phyloP scores from a whole-genome alignment of 1,140 invertebrate genomes.

The Maniola jurtina region DNA sequence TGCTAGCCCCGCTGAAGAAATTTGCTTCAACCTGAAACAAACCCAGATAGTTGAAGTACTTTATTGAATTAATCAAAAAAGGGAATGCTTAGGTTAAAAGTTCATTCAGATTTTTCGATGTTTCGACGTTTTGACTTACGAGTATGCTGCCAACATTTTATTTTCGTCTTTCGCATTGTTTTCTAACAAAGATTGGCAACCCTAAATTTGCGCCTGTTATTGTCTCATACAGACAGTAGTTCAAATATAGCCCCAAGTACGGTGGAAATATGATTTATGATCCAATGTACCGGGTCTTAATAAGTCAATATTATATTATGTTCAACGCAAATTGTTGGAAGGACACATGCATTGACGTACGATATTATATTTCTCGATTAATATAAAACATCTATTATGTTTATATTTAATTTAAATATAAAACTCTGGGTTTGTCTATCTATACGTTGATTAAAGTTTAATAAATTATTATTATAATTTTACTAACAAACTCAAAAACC shows the following conservation, averaged over 20 bases:
- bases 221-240: background rate
- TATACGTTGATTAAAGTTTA: no score
- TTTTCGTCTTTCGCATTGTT: no score
- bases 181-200: background rate
- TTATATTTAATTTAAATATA: background rate
- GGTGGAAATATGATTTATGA: slow-evolving; percentile 12
- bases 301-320: slow-evolving; percentile 28
- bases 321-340: slow-evolving; percentile 39
- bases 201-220: slow-evolving; percentile 3
- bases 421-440: background rate
- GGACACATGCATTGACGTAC: slow-evolving; percentile 27
- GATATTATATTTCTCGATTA: slow-evolving; percentile 12
- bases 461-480: no score
- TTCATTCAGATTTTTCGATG: no score
- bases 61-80: no score
- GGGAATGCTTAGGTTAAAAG: no score
- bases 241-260: background rate
- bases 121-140: no score
- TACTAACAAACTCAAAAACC: no score
- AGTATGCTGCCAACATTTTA: no score
- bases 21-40: no score
- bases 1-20: no score
- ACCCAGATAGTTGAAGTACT: no score
- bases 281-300: background rate
- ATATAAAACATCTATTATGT: background rate